phyloP scores from a whole-genome alignment of 2,797 vertebrate species.

The Tympanoctomys barrerae region DNA sequence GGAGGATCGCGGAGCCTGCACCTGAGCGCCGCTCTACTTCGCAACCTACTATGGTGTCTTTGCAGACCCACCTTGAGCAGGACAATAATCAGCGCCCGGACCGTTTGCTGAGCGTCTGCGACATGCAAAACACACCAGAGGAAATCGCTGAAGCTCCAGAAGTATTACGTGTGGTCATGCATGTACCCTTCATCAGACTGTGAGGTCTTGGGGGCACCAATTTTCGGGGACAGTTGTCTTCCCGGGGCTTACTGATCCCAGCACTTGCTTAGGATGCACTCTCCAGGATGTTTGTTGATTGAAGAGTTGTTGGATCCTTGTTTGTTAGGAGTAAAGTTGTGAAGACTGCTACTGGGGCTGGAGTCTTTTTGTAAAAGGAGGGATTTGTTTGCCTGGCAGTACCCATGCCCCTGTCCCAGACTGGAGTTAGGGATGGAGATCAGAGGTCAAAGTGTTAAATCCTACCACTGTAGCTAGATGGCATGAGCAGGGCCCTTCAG shows the following conservation, averaged over 20 bases:
- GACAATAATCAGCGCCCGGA: accelerated
- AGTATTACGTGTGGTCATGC: background rate
- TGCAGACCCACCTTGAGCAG: background rate
- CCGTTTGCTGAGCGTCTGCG: background rate
- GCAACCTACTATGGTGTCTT: background rate
- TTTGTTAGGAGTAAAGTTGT: background rate
- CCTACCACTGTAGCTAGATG: background rate
- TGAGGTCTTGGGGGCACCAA: background rate
- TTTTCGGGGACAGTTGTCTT: background rate
- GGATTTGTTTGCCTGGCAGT: background rate
- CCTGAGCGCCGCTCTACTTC: background rate
- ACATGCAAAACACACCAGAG: background rate
- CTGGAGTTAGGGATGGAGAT: background rate
- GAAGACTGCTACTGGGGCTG: background rate
- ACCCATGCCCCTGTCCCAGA: background rate
- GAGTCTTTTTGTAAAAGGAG: background rate
- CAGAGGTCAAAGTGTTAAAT: background rate
- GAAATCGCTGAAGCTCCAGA: background rate
- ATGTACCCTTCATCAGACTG: background rate
- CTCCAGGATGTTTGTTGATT: background rate
- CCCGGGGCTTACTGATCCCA: background rate
- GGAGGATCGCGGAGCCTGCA: background rate
- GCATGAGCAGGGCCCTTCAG: background rate
- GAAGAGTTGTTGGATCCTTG: background rate
- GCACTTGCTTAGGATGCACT: background rate